Evolutionary conservation across 2,888 invertebrate genomes (phyloP).

Genomic region (Plutella xylostella): DNA sequence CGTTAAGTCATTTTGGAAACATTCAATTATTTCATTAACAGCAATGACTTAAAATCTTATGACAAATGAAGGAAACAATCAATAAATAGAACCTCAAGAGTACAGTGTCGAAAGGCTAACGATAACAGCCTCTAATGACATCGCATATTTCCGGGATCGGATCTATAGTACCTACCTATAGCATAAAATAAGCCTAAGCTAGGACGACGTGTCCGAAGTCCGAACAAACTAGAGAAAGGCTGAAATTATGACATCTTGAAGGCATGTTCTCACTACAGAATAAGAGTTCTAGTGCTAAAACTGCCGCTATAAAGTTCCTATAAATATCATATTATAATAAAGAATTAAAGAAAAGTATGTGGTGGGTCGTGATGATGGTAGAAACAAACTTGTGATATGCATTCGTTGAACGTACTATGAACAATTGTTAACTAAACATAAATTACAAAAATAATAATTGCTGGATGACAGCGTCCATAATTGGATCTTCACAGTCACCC

Average conservation of each 20-base stretch:
- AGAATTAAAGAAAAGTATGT: no score
- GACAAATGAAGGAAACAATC: not conserved
- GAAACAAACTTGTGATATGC: no score
- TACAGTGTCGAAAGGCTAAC: not conserved
- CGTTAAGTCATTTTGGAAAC: not conserved
- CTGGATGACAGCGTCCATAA: no score
- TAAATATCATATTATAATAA: no score
- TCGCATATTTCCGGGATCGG: not conserved
- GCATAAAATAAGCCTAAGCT: slow-evolving; percentile 1
- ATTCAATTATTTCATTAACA: not conserved
- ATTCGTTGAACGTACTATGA: no score
- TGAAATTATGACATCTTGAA: slow-evolving; percentile 35
- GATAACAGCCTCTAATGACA: not conserved
- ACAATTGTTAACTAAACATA: no score
- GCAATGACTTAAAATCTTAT: not conserved
- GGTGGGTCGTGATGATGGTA: no score
- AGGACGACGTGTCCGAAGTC: not conserved
- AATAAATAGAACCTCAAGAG: not conserved
- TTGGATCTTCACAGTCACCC: no score
- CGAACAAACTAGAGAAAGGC: slow-evolving; percentile 20
- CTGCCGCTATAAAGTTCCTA: no score
- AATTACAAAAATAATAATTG: no score
- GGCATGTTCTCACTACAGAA: not conserved
- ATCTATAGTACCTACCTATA: not conserved
- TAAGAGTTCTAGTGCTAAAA: no score